Conservation (phyloP, 2,797 vertebrate genomes). For the Miichthys miiuy region DNA sequence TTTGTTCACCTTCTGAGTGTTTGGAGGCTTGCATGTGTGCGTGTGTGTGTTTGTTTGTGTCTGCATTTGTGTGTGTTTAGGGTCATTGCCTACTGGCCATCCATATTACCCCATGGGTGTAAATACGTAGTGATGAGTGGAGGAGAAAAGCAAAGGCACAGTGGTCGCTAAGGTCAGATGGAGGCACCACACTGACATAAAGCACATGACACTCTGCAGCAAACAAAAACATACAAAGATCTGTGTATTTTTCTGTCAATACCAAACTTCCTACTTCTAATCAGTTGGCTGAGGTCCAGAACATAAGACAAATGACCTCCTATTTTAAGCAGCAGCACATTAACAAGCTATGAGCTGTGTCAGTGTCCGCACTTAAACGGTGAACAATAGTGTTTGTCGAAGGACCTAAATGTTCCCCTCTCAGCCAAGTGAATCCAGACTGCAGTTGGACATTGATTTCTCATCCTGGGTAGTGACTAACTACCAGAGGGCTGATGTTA, state of each 20-base stretch:
- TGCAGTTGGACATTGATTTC: constrained; percentile 76
- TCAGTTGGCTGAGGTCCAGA: background rate
- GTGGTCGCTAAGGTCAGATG: constrained; percentile 14
- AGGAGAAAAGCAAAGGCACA: constrained; percentile 3
- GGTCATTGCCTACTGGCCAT: constrained; percentile 17
- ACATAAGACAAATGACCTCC: constrained; percentile 14
- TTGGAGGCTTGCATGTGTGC: constrained; percentile 6
- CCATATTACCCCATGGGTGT: constrained; percentile 21
- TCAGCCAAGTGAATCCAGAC: constrained; percentile 58
- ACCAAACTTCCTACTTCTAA: background rate
- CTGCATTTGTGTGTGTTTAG: constrained; percentile 2
- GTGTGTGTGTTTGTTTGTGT: constrained; percentile 2
- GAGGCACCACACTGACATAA: background rate
- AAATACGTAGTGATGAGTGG: constrained; percentile 21
- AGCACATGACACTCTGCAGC: background rate
- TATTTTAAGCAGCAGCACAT: constrained; percentile 34
- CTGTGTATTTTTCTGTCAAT: background rate
- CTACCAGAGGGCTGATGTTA: constrained; percentile 64
- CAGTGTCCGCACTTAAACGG: constrained; percentile 6
- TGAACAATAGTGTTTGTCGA: constrained; percentile 31
- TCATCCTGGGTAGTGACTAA: constrained; percentile 67
- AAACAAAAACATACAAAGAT: background rate
- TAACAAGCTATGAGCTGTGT: constrained; percentile 44
- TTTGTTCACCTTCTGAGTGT: constrained; percentile 49
- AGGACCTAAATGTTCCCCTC: constrained; percentile 40